Percentiles rank a stretch among this genome's conserved stretches.
Conservation (phyloP, 92 coral and sea anemone genomes). For the Zoanthus sansibaricus region DNA sequence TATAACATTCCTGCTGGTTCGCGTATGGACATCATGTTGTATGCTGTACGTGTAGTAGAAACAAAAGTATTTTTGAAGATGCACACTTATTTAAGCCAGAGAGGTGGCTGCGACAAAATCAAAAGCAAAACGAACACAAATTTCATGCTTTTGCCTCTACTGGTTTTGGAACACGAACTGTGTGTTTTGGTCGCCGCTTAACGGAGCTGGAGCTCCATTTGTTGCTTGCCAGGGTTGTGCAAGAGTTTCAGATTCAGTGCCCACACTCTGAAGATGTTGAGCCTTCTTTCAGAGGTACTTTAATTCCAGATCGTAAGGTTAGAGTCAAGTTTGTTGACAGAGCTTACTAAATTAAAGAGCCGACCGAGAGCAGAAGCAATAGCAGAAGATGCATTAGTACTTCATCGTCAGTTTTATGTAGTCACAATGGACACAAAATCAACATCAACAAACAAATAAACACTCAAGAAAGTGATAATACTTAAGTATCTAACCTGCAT, state of each 20-base stretch:
- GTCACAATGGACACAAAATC: no score
- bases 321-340: slow-evolving; percentile 51
- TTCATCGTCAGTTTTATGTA: no score
- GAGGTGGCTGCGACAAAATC: slow-evolving; percentile 69
- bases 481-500: no score
- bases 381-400: no score
- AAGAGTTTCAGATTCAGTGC: slow-evolving; percentile 68
- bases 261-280: slow-evolving; percentile 47
- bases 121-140: not conserved
- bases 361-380: no score
- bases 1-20: slow-evolving; percentile 78
- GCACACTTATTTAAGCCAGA: slow-evolving; percentile 70
- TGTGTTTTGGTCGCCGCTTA: slow-evolving; percentile 74
- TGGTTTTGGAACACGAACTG: slow-evolving; percentile 86
- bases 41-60: slow-evolving; percentile 53
- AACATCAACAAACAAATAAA: no score
- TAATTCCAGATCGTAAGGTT: slow-evolving; percentile 17
- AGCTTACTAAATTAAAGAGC: not conserved
- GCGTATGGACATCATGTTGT: slow-evolving; percentile 37
- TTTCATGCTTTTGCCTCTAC: slow-evolving; percentile 56
- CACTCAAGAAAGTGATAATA: no score
- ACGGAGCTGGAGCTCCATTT: slow-evolving; percentile 77
- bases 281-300: slow-evolving; percentile 3
- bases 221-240: slow-evolving; percentile 66
- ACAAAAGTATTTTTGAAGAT: slow-evolving; percentile 64